These are phyloP conservation scores for Listronotus oregonensis DNA, from an alignment of 1,140 invertebrate genomes.

Conservation along the genomic window DNA sequence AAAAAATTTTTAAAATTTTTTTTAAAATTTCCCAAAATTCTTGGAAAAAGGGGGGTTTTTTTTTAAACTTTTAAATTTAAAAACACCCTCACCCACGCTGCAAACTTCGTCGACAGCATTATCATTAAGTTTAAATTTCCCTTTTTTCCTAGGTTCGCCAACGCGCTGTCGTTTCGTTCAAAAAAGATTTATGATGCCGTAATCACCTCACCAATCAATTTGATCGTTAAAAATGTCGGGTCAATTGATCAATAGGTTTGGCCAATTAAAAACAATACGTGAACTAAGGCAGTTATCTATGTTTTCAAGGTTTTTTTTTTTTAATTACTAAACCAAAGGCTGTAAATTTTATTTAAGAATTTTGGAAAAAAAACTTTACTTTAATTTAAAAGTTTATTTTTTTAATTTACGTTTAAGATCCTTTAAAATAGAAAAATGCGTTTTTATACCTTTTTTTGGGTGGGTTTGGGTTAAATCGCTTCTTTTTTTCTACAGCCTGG, in stretches of 20 bases:
- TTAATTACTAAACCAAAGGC: not conserved
- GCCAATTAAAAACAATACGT: too few species aligned
- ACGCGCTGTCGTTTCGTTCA: constrained; percentile 8
- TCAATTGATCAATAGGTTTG: too few species aligned
- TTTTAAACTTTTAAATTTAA: too few species aligned
- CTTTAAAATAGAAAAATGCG: too few species aligned
- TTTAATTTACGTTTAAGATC: too few species aligned
- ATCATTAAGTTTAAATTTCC: not conserved
- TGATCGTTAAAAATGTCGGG: not conserved
- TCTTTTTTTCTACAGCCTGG: too few species aligned
- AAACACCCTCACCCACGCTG: constrained; percentile 3
- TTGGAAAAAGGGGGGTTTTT: too few species aligned
- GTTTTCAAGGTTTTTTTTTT: not conserved
- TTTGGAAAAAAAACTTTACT: not conserved
- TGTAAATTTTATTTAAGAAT: not conserved
- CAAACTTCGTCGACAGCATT: not conserved
- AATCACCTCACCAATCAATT: constrained; percentile 4
- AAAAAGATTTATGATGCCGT: constrained; percentile 3
- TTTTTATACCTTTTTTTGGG: too few species aligned
- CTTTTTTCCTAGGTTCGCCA: constrained; percentile 5
- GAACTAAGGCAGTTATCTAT: too few species aligned
- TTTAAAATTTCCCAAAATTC: too few species aligned
- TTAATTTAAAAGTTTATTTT: not conserved
- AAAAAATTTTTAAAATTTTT: too few species aligned
- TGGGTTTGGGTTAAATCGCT: too few species aligned